Percentiles rank a stretch among this genome's conserved stretches.
These are phyloP conservation scores for Hyalella azteca DNA, from an alignment of 2,888 invertebrate species.

Conservation along the genomic window DNA sequence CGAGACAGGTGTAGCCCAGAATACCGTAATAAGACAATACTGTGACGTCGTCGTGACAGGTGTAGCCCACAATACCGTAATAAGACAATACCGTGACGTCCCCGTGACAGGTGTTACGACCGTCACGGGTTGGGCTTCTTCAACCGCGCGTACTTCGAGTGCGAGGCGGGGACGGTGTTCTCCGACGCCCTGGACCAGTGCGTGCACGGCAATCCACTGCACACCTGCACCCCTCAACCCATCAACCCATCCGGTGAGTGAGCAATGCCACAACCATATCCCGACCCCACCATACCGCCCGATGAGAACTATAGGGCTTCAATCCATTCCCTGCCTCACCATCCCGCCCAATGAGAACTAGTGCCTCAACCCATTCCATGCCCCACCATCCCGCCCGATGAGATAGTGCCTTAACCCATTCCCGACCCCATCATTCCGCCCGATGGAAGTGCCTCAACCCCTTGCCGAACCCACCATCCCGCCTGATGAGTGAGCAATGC, in stretches of 20 bases:
- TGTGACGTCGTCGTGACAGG: too few species aligned
- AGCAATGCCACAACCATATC: neutral
- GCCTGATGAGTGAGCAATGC: too few species aligned
- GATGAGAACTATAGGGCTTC: neutral
- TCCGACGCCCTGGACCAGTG: constrained; percentile 54
- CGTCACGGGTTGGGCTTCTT: constrained; percentile 42
- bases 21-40: too few species aligned
- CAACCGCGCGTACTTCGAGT: constrained; percentile 50
- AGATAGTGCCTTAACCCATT: too few species aligned
- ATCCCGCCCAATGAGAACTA: neutral
- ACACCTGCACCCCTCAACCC: neutral
- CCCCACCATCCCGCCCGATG: neutral
- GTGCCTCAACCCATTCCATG: neutral
- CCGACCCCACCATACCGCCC: neutral
- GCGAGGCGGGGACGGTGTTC: constrained; percentile 52
- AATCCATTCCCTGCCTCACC: neutral
- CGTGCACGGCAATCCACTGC: neutral
- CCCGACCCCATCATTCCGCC: too few species aligned
- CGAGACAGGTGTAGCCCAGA: too few species aligned
- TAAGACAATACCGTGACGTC: too few species aligned
- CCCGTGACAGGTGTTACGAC: constrained; percentile 45
- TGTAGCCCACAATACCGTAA: too few species aligned
- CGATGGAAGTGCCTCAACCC: too few species aligned
- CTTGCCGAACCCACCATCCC: too few species aligned
- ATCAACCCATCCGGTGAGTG: neutral